Evolutionary conservation across 2,797 vertebrate species (phyloP), one percentile per base, ranked within the genome.

Genomic region (Dendrocincla fuliginosa): DNA sequence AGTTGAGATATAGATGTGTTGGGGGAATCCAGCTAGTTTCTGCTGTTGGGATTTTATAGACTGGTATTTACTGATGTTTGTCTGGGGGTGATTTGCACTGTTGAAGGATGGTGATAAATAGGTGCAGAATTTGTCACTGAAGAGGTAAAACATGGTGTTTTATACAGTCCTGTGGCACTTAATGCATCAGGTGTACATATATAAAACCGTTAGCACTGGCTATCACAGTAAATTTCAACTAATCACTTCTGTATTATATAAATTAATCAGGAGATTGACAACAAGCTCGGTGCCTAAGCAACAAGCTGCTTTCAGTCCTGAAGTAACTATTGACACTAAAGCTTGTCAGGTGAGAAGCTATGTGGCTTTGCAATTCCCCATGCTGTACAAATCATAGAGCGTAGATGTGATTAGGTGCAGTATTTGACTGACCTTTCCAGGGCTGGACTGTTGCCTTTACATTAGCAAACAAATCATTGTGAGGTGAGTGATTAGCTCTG

Each of bases 341-440:
- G n/a, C 37, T 90, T 83, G 68, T 86, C 61, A 73, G 57, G 35
- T 39, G 69, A 84, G 85, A 60, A 86, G 35, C 60, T 19, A 4
- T 1, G 17, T 73, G 82, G 59, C 44, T 49, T 75, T 86, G 57
- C 59, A 79, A 20, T 68, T 65, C 49, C 35, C 44, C 16, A 0
- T 47, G 30, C 39, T 78, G 27, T 11, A 75, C 49, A 46, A 74
- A 30, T 87, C 73, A 68, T 14, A 42, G 16, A 81, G 76, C 60
- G 39, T 32, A 85, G 71, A 78, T 87, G 77, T 74, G 63, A 87
- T 90, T 89, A 53, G 92, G 50, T 57, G 39, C 39, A 44, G 50
- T 78, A 55, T 86, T 90, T 83, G 65, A 16, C 5, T 87, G 90
- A 93, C 52, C 61, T 97, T 97, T 93, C 49, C 52, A 61, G 41